Percentiles rank a stretch among this genome's conserved stretches.
Conservation (phyloP, 2,797 vertebrate species). For the Neomorphus geoffroyi region DNA sequence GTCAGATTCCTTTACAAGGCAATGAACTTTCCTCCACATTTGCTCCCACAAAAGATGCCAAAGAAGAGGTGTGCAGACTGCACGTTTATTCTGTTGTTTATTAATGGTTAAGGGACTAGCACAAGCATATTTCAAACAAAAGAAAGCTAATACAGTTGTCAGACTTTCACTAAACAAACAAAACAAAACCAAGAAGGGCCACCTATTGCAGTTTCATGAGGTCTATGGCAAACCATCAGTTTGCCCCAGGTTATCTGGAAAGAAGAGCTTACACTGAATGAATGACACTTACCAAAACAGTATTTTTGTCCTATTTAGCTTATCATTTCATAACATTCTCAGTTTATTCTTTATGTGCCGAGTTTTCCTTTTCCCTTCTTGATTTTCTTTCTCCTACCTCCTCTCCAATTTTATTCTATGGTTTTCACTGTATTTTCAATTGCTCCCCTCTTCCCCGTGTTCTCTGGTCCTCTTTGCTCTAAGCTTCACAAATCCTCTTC, state of each 20-base stretch:
- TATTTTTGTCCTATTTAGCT: not conserved
- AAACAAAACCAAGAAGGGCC: not conserved
- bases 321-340: not conserved
- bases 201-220: not conserved
- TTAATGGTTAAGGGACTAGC: not conserved
- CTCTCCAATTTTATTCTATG: not conserved
- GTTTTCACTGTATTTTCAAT: not conserved
- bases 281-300: not conserved
- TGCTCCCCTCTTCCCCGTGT: rapidly evolving
- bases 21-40: not conserved
- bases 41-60: not conserved
- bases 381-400: not conserved
- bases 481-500: not conserved
- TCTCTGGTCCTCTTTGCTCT: not conserved
- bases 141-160: not conserved
- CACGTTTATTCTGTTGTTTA: not conserved
- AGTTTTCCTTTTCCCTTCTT: not conserved
- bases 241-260: not conserved
- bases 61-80: not conserved
- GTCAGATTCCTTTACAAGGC: not conserved
- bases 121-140: not conserved
- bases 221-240: not conserved
- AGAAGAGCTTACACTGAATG: not conserved
- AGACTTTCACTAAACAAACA: not conserved
- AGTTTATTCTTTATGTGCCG: not conserved